These are phyloP conservation scores for Eulacestoma nigropectus DNA, from an alignment of 2,113 vertebrate genomes.

Conservation along the genomic window DNA sequence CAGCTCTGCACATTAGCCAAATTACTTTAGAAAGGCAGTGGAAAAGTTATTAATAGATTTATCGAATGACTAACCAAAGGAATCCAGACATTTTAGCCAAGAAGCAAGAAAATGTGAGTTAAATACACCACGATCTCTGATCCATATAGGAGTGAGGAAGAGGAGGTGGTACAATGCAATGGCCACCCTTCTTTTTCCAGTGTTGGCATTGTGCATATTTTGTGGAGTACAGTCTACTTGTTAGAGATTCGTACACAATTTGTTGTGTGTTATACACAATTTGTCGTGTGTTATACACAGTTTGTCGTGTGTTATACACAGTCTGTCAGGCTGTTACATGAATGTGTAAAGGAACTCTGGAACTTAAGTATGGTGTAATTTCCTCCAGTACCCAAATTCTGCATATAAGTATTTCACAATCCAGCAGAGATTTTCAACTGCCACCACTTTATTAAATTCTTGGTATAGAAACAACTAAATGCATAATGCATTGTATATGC, in stretches of 20 bases:
- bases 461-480: not conserved
- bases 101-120: not conserved
- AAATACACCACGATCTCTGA: not conserved
- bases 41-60: not conserved
- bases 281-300: not conserved
- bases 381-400: not conserved
- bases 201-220: not conserved
- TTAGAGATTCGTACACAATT: not conserved
- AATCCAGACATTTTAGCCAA: not conserved
- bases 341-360: not conserved
- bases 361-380: not conserved
- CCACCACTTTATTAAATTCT: not conserved
- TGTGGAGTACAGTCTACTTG: not conserved
- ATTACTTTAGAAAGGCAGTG: not conserved
- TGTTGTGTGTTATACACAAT: not conserved
- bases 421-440: not conserved
- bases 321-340: not conserved
- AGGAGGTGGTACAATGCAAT: not conserved
- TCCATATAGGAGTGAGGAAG: not conserved
- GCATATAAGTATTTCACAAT: not conserved
- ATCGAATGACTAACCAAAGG: not conserved
- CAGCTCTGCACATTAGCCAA: not conserved
- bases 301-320: not conserved
- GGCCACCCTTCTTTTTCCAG: not conserved
- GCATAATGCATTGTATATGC: not conserved